phyloP scores from a whole-genome alignment of 1,140 invertebrate genomes.

The Saccostrea glomerata region DNA sequence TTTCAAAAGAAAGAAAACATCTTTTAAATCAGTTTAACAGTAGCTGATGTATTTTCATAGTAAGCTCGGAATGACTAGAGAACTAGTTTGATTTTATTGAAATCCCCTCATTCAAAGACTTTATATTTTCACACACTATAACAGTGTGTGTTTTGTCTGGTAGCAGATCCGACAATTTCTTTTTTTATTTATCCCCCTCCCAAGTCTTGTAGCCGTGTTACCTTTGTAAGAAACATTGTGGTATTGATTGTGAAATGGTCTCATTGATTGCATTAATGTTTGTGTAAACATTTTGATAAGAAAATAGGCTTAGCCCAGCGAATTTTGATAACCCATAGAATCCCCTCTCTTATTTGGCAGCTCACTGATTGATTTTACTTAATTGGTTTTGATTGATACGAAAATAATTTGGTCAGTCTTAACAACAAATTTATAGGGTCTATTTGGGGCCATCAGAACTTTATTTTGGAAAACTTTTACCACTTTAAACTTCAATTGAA shows the following conservation, averaged over 20 bases:
- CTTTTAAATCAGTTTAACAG: constrained; percentile 30
- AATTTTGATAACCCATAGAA: constrained; percentile 30
- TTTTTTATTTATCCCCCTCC: background rate
- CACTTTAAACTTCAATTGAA: constrained; percentile 34
- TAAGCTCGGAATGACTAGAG: background rate
- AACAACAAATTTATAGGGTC: constrained; percentile 28
- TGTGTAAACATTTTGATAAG: constrained; percentile 35
- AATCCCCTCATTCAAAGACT: background rate
- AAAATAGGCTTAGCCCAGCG: constrained; percentile 12
- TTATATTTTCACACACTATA: background rate
- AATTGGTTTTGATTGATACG: constrained; percentile 31
- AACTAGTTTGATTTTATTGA: background rate
- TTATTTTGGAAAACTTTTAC: constrained; percentile 35
- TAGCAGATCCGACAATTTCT: background rate
- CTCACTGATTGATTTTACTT: constrained; percentile 31
- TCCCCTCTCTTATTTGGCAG: background rate
- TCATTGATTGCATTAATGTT: constrained; percentile 24
- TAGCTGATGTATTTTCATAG: constrained; percentile 17
- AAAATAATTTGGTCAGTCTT: constrained; percentile 29
- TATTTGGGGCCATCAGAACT: constrained; percentile 33
- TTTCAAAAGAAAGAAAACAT: constrained; percentile 16
- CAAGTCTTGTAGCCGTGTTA: background rate
- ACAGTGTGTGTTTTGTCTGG: constrained; percentile 8
- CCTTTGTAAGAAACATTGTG: background rate
- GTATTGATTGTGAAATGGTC: constrained; percentile 17